Percentiles rank a stretch among this genome's conserved stretches.
Conservation (phyloP, 2,888 invertebrate species). For the Pteria penguin region DNA sequence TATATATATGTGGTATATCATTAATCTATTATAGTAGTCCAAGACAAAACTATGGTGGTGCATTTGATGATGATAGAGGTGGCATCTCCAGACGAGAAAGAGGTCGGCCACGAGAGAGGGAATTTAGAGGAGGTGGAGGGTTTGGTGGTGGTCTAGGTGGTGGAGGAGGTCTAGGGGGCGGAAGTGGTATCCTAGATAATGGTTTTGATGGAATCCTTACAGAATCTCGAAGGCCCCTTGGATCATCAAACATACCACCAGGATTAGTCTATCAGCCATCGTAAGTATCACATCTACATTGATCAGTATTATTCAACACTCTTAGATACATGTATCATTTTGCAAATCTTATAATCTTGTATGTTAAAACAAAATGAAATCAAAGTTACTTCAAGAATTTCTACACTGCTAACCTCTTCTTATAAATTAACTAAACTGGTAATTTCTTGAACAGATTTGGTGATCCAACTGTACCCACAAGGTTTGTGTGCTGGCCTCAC, state of each 20-base stretch:
- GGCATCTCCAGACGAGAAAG: conserved; percentile 28
- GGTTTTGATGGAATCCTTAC: conserved; percentile 62
- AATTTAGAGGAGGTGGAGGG: conserved; percentile 8
- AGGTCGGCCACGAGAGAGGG: conserved; percentile 23
- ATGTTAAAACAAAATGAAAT: too few relatives aligned
- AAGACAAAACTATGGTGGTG: conserved; percentile 14
- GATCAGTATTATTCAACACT: too few relatives aligned
- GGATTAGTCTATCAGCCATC: conserved; percentile 68
- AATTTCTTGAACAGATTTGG: conserved; percentile 15
- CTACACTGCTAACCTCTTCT: too few relatives aligned
- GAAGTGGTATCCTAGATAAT: conserved; percentile 59
- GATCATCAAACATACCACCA: conserved; percentile 54
- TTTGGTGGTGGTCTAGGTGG: conserved; percentile 10
- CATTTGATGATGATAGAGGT: conserved; percentile 17
- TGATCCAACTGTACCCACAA: conserved; percentile 21
- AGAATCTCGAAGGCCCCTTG: conserved; percentile 53
- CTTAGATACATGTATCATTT: too few relatives aligned
- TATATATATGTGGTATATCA: too few relatives aligned
- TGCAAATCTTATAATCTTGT: too few relatives aligned
- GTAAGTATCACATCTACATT: too few relatives aligned
- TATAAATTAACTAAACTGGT: too few relatives aligned
- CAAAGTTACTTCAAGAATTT: too few relatives aligned
- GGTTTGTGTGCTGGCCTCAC: conserved; percentile 24
- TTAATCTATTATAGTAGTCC: background rate
- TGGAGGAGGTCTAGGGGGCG: conserved; percentile 42